Evolutionary conservation across 2,113 vertebrate genomes (phyloP).

Genomic region (Enhydra lutris): DNA sequence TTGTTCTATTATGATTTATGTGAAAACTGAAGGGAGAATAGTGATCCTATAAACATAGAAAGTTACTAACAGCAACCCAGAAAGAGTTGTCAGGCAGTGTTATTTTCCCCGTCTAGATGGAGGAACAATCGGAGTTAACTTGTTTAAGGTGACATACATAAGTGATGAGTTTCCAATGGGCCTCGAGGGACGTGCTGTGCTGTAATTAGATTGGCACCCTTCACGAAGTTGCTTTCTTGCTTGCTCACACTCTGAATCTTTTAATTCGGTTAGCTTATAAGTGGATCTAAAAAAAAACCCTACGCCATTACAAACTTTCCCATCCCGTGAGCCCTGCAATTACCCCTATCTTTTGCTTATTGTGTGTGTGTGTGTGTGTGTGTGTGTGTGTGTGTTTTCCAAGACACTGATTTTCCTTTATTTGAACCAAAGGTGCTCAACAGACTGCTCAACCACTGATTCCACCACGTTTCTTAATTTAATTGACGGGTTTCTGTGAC

Average conservation of each 20-base stretch:
- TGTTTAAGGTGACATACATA: constrained; percentile 67
- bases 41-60: background rate
- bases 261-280: constrained; percentile 48
- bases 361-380: background rate
- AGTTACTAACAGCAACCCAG: background rate
- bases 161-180: constrained; percentile 46
- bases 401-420: constrained; percentile 50
- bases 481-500: constrained; percentile 45
- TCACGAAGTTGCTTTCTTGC: background rate
- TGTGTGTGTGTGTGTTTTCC: background rate
- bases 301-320: background rate
- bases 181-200: background rate
- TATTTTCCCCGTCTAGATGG: background rate
- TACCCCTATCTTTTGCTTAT: constrained; percentile 33
- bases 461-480: background rate
- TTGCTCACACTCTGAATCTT: constrained; percentile 28
- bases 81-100: background rate
- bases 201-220: constrained; percentile 66
- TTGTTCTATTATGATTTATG: background rate
- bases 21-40: constrained; percentile 1
- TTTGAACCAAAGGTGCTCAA: constrained; percentile 22
- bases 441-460: background rate
- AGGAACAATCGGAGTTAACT: background rate
- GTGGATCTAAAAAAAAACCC: constrained; percentile 37
- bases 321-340: constrained; percentile 40